Percentiles rank a stretch among this genome's conserved stretches.
Conservation (phyloP, 2,888 invertebrate genomes). For the Saturnia pavonia region DNA sequence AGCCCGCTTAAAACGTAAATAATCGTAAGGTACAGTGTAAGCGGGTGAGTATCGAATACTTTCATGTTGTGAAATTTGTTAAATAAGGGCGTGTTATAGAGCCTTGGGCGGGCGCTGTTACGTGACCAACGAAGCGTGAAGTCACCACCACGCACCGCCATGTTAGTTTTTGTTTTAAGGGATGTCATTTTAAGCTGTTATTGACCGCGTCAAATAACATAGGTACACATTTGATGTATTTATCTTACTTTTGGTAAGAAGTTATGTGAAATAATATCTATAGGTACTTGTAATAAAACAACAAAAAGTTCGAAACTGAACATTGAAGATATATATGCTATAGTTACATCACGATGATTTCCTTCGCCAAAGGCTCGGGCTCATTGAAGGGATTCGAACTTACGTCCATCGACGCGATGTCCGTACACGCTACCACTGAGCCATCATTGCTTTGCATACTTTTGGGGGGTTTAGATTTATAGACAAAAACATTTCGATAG, state of each 20-base stretch:
- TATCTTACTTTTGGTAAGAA: not conserved
- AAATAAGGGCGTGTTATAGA: constrained; percentile 64
- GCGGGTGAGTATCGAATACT: constrained; percentile 43
- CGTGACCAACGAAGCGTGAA: constrained; percentile 65
- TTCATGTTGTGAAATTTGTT: constrained; percentile 47
- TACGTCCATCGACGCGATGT: too few relatives aligned
- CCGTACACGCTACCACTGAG: too few relatives aligned
- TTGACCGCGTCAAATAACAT: not conserved
- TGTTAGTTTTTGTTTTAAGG: constrained; percentile 64
- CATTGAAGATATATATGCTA: too few relatives aligned
- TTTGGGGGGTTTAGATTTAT: too few relatives aligned
- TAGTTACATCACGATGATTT: too few relatives aligned
- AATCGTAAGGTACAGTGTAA: constrained; percentile 39
- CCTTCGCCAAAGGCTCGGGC: too few relatives aligned
- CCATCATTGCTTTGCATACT: too few relatives aligned
- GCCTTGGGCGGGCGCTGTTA: constrained; percentile 67
- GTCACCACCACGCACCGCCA: constrained; percentile 63
- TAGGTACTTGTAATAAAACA: too few relatives aligned
- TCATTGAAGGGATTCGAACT: too few relatives aligned
- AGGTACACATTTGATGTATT: not conserved
- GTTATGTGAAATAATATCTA: not conserved
- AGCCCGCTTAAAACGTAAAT: constrained; percentile 57
- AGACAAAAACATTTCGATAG: too few relatives aligned
- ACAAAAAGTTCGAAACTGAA: too few relatives aligned
- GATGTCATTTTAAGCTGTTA: constrained; percentile 36